phyloP scores from a whole-genome alignment of 1,140 invertebrate species.

The Akabosia matsudoensis region DNA sequence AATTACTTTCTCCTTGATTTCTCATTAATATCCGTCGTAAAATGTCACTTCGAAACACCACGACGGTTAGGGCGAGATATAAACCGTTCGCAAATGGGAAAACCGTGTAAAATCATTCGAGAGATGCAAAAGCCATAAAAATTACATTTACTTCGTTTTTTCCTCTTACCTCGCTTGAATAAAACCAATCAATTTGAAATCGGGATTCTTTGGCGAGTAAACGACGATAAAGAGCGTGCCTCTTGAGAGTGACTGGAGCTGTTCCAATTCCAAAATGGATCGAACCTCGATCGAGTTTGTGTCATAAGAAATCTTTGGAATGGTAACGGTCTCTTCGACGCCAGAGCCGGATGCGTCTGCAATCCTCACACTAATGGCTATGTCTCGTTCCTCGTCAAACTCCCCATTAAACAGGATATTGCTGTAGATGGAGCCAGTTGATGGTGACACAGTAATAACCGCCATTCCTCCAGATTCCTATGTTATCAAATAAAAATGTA shows the following conservation, averaged over 20 bases:
- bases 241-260: slow-evolving; percentile 38
- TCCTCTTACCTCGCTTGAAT: slow-evolving; percentile 43
- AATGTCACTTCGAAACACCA: no score
- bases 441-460: slow-evolving; percentile 72
- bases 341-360: slow-evolving; percentile 58
- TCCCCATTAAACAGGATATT: slow-evolving; percentile 78
- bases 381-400: slow-evolving; percentile 66
- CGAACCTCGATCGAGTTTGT: slow-evolving; percentile 43
- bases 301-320: slow-evolving; percentile 50
- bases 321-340: slow-evolving; percentile 62
- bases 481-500: neutral
- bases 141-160: neutral
- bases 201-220: slow-evolving; percentile 66
- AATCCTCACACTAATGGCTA: slow-evolving; percentile 66
- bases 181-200: slow-evolving; percentile 45
- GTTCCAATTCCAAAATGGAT: slow-evolving; percentile 42
- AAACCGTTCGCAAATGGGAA: no score
- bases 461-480: slow-evolving; percentile 74
- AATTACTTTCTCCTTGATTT: no score
- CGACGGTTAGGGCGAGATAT: no score
- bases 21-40: no score
- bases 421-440: slow-evolving; percentile 73
- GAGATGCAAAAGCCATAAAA: no score
- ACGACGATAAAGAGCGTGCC: slow-evolving; percentile 53
- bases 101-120: no score